These are phyloP conservation scores for Brevimyrus niger DNA, from an alignment of 2,113 vertebrate species.

Conservation along the genomic window DNA sequence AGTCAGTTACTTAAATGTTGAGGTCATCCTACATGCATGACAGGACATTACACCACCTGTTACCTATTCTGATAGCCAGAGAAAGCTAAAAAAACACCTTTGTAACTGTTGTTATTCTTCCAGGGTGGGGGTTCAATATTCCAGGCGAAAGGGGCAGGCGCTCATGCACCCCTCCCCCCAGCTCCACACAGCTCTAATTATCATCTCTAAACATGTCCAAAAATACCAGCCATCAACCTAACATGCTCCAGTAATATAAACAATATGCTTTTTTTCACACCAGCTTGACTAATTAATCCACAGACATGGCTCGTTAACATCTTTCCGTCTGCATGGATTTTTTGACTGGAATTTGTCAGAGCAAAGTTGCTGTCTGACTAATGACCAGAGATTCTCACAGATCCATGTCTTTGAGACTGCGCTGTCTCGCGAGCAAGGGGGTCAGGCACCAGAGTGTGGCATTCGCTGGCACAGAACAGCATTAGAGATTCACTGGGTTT, in stretches of 20 bases:
- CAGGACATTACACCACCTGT: neutral
- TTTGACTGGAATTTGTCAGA: neutral
- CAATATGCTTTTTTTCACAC: neutral
- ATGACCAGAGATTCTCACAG: neutral
- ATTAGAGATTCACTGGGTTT: neutral
- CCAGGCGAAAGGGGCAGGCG: neutral
- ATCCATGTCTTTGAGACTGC: neutral
- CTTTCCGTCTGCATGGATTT: neutral
- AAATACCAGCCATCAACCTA: neutral
- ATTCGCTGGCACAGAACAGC: neutral
- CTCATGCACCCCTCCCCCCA: neutral
- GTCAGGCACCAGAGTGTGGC: neutral
- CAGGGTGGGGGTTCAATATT: neutral
- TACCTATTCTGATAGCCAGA: neutral
- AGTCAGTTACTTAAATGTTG: neutral
- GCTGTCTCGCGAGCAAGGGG: neutral
- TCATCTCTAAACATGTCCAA: neutral
- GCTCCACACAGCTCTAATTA: neutral
- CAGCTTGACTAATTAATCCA: neutral
- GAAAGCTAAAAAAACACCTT: neutral
- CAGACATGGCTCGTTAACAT: neutral
- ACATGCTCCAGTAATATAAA: neutral
- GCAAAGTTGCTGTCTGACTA: neutral
- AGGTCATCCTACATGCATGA: neutral
- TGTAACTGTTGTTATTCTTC: neutral